These are phyloP conservation scores for Eupithecia vulgata DNA, from an alignment of 2,888 invertebrate species.

Conservation along the genomic window DNA sequence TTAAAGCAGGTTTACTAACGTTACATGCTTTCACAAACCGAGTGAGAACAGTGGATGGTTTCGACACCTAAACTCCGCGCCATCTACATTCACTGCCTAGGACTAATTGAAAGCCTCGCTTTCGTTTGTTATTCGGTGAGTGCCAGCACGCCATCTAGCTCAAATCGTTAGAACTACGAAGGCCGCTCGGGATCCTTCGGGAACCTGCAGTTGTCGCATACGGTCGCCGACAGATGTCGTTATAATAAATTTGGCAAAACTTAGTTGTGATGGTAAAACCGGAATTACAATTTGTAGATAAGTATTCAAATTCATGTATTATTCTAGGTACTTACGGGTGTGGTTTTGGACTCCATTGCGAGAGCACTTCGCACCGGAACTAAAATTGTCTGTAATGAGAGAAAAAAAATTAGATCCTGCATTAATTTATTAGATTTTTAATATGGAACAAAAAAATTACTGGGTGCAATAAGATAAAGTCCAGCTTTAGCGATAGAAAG, in stretches of 20 bases:
- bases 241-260: constrained; percentile 48
- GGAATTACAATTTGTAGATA: constrained; percentile 30
- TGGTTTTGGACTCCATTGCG: constrained; percentile 68
- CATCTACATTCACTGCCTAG: constrained; percentile 21
- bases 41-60: background rate
- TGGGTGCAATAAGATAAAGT: constrained; percentile 13
- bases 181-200: constrained; percentile 41
- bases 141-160: constrained; percentile 38
- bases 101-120: constrained; percentile 9
- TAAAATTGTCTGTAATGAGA: constrained; percentile 69
- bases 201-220: constrained; percentile 44
- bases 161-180: constrained; percentile 17
- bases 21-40: background rate
- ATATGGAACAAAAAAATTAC: too few species aligned
- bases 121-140: background rate
- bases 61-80: constrained; percentile 20
- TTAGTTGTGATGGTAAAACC: constrained; percentile 60
- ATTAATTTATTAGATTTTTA: background rate
- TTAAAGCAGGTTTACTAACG: constrained; percentile 29
- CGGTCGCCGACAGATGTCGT: constrained; percentile 65
- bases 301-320: constrained; percentile 26
- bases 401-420: constrained; percentile 34
- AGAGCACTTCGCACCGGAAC: constrained; percentile 58
- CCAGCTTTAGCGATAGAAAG: constrained; percentile 19
- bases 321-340: constrained; percentile 73